Percentiles rank a stretch among this genome's conserved stretches.
phyloP scores from a whole-genome alignment of 2,888 invertebrate genomes.

The Apoda limacodes region DNA sequence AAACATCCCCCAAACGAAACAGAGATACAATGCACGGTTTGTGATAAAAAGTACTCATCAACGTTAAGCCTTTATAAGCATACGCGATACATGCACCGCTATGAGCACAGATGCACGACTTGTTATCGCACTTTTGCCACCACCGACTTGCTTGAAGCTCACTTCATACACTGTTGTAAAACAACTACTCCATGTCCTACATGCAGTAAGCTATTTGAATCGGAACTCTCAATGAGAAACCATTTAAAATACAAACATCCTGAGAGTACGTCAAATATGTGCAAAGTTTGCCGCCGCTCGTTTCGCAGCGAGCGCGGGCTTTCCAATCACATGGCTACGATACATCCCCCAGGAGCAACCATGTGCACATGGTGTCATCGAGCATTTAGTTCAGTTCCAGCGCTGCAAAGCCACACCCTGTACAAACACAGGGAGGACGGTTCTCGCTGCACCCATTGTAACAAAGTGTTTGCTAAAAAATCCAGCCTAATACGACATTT shows the following conservation, averaged over 20 bases:
- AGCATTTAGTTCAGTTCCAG: conserved; percentile 28
- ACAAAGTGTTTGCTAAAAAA: conserved; percentile 30
- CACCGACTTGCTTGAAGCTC: conserved; percentile 23
- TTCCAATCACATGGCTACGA: conserved; percentile 32
- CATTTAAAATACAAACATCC: conserved; percentile 45
- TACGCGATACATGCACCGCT: conserved; percentile 39
- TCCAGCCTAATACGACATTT: conserved; percentile 28
- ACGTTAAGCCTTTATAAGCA: conserved; percentile 43
- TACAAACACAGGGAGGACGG: conserved; percentile 31
- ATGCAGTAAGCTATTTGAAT: conserved; percentile 36
- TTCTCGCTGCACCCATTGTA: conserved; percentile 29
- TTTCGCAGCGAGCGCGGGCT: conserved; percentile 32
- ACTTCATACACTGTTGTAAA: conserved; percentile 29
- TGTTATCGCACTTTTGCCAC: conserved; percentile 39
- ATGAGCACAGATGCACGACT: conserved; percentile 32
- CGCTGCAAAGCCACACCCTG: conserved; percentile 35
- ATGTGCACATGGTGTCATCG: conserved; percentile 30
- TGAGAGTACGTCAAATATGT: conserved; percentile 27
- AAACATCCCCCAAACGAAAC: conserved; percentile 36
- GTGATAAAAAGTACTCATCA: conserved; percentile 44
- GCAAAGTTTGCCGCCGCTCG: conserved; percentile 33
- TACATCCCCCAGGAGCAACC: conserved; percentile 33
- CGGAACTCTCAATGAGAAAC: conserved; percentile 34
- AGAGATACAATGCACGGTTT: conserved; percentile 30
- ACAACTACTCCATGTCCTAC: conserved; percentile 28